phyloP scores from a whole-genome alignment of 1,140 invertebrate species.

The Matsumurasca onukii region DNA sequence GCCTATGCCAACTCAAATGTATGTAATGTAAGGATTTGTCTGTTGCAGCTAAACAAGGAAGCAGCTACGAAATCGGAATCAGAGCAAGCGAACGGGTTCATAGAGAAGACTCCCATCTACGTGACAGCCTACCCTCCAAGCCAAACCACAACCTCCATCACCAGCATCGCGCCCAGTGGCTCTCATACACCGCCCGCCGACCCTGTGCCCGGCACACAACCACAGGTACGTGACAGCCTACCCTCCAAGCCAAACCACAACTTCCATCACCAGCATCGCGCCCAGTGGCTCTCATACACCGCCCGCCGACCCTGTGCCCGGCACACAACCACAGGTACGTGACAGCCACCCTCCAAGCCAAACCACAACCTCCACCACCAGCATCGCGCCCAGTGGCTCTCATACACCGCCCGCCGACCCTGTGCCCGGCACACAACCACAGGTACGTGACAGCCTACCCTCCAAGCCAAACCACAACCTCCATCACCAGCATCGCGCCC shows the following conservation, averaged over 20 bases:
- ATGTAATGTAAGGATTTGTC: too few relatives aligned
- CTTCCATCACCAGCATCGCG: neutral
- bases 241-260: neutral
- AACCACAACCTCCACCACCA: too few relatives aligned
- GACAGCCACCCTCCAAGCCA: too few relatives aligned
- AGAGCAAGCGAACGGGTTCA: slow-evolving; percentile 70
- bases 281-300: slow-evolving; percentile 4
- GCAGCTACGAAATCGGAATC: slow-evolving; percentile 54
- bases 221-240: too few relatives aligned
- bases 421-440: too few relatives aligned
- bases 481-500: slow-evolving; percentile 14
- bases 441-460: slow-evolving; percentile 64
- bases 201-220: neutral
- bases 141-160: slow-evolving; percentile 27
- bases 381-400: too few relatives aligned
- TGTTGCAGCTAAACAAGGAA: slow-evolving; percentile 63
- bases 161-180: slow-evolving; percentile 13
- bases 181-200: neutral
- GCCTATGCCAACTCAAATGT: too few relatives aligned
- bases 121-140: slow-evolving; percentile 54
- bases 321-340: too few relatives aligned
- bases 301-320: too few relatives aligned
- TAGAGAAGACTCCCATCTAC: slow-evolving; percentile 73
- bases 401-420: too few relatives aligned
- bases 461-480: slow-evolving; percentile 25